These are phyloP conservation scores for Pseudococcus longispinus DNA, from an alignment of 2,888 invertebrate species.

Conservation along the genomic window DNA sequence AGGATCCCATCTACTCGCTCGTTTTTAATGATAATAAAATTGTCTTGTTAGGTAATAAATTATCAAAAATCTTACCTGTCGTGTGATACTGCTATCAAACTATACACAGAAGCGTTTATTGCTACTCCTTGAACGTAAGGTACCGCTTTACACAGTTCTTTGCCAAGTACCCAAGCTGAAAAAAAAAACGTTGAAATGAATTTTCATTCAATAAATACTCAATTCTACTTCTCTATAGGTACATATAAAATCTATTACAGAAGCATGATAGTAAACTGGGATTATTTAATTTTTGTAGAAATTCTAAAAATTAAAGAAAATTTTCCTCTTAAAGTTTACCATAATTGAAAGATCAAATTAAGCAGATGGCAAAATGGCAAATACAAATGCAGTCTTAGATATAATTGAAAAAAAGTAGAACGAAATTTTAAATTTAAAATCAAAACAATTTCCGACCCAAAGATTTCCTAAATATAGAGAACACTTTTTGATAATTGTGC, in stretches of 20 bases:
- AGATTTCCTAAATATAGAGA: background rate
- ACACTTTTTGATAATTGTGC: background rate
- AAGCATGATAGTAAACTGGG: too few species aligned
- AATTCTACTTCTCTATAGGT: background rate
- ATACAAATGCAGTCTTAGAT: too few species aligned
- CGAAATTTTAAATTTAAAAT: background rate
- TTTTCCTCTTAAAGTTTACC: too few species aligned
- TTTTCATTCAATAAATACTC: background rate
- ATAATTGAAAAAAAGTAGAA: too few species aligned
- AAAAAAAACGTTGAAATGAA: conserved; percentile 60
- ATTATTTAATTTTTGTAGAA: too few species aligned
- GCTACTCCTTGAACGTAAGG: conserved; percentile 95
- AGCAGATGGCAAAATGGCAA: too few species aligned
- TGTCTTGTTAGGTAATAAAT: too few species aligned
- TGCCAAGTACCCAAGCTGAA: conserved; percentile 92
- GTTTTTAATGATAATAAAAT: too few species aligned
- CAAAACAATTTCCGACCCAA: background rate
- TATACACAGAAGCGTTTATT: conserved; percentile 94
- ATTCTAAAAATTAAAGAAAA: too few species aligned
- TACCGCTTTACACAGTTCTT: conserved; percentile 94
- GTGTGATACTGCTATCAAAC: conserved; percentile 90
- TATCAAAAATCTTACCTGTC: conserved; percentile 75
- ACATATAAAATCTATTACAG: too few species aligned
- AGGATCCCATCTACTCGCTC: too few species aligned
- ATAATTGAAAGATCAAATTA: too few species aligned